Conservation (phyloP, 1,140 invertebrate species). For the Bombus sibiricus region DNA sequence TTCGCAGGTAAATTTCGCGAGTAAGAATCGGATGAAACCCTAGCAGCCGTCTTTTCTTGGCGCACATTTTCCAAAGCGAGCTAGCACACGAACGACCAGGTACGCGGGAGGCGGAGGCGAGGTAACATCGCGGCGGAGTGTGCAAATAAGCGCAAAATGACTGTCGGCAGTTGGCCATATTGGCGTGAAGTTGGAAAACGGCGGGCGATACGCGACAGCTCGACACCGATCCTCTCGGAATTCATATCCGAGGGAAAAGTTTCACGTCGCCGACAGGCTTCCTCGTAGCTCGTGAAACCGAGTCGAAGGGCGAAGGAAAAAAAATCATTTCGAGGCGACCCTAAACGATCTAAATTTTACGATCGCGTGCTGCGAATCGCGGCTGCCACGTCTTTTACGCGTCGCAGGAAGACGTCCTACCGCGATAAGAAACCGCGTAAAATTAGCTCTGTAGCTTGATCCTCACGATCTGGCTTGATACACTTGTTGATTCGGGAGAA, state of each 20-base stretch:
- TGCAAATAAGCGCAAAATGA: conserved; percentile 74
- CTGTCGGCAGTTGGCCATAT: conserved; percentile 69
- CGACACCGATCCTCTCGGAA: conserved; percentile 58
- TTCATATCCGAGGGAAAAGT: conserved; percentile 52
- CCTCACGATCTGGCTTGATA: not conserved
- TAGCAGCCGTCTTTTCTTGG: not conserved
- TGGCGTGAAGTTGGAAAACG: conserved; percentile 72
- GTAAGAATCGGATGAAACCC: not conserved
- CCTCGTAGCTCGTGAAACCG: not conserved
- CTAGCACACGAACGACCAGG: not conserved
- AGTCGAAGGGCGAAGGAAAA: not conserved
- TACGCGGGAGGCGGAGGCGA: not conserved
- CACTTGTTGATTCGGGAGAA: conserved; percentile 30
- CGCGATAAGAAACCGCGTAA: not conserved
- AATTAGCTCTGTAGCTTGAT: not conserved
- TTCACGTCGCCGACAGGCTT: not conserved
- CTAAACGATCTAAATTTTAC: conserved; percentile 42
- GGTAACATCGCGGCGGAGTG: conserved; percentile 53
- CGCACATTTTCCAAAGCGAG: conserved; percentile 26
- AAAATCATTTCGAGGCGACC: conserved; percentile 38
- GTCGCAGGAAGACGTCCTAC: not conserved
- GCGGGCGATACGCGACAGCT: conserved; percentile 54
- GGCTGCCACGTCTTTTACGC: not conserved
- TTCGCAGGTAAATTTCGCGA: not conserved
- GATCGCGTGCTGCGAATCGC: conserved; percentile 6